Evolutionary conservation across 1,140 invertebrate species (phyloP), one percentile per base, ranked within the genome.

Genomic region (Sesamia nonagrioides): DNA sequence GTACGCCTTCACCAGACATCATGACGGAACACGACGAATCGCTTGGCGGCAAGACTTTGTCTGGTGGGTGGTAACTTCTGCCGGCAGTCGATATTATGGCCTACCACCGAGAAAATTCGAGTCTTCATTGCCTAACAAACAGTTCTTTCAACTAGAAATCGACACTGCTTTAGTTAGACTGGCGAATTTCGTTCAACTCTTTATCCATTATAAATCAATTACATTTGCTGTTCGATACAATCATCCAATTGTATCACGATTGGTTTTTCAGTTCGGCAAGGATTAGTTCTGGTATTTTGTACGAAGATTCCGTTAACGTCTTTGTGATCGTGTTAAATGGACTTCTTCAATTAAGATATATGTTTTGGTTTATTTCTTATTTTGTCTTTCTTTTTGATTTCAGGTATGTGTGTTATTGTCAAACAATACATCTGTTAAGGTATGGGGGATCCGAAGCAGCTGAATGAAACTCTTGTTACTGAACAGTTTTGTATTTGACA

Each of bases 271-370:
- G 8, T 45, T 54, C 6, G 17, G 6, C 52, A 54, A 18, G 17
- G 18, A 54, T 54, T 54, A 7, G 52, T 54, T 54, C 52, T 54
- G 17, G 52, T 21, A 54, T 54, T 54, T 54, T 54, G 42, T 45
- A 13, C 42, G 42, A 54, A 15, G 52, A 54, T 54, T 54, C 18
- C 17, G 6, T 54, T 54, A 6, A 7, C 7, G 7, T 54, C 18
- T 54, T 54, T 9, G 52, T 18, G 17, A n/a, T 54, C 52, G 7
- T 54, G 48, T 54, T 8, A 21, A 18, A 54, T 18, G 8, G 6
- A 7, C 17, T 54, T 18, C 5, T 54, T 54, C 52, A 21, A 1
- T 3, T 1, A 1, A 1, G 1, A 27, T 1, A 1, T 27, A 27
- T 27, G 27, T 27, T 7, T 9, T 54, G 52, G 1, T 21, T 27